Evolutionary conservation across 2,113 vertebrate species (phyloP).

Genomic region (Neotoma lepida): DNA sequence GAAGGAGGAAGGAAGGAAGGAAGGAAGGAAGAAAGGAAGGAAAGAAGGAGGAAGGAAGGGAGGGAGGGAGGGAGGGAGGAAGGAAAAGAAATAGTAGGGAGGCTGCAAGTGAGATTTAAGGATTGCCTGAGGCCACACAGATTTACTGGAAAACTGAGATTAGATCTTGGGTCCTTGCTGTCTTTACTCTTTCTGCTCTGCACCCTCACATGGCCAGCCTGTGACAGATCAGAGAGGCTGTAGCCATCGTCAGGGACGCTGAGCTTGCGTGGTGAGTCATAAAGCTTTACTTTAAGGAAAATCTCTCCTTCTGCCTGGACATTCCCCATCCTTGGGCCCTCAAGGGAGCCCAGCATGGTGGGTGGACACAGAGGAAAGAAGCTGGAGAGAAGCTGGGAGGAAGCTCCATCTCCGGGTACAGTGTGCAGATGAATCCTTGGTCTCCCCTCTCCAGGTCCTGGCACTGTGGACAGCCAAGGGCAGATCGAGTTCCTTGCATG

Average conservation of each 20-base stretch:
- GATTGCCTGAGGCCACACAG: fast-evolving
- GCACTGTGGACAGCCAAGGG: slow-evolving; percentile 88
- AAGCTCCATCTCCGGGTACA: too few relatives aligned
- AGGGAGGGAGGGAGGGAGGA: background rate
- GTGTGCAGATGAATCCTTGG: background rate
- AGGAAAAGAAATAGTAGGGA: background rate
- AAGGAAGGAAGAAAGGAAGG: background rate
- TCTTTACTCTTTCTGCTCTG: background rate
- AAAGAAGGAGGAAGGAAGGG: background rate
- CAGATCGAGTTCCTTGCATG: slow-evolving; percentile 95
- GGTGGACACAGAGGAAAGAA: background rate
- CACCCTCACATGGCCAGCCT: background rate
- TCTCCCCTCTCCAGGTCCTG: slow-evolving; percentile 86
- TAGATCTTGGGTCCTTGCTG: background rate
- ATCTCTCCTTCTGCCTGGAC: background rate
- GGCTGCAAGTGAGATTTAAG: background rate
- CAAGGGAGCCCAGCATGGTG: background rate
- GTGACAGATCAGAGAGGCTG: background rate
- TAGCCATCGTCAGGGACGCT: fast-evolving
- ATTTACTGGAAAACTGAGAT: background rate
- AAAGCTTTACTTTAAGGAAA: background rate
- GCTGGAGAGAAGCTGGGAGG: background rate
- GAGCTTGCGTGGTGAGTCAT: fast-evolving
- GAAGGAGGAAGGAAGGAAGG: fast-evolving
- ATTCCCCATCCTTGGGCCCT: background rate